A percentile compares a stretch with the other conserved stretches of the same genome.
These are phyloP conservation scores for Leptonema lineaticorne DNA, from an alignment of 1,140 invertebrate genomes.

Conservation along the genomic window DNA sequence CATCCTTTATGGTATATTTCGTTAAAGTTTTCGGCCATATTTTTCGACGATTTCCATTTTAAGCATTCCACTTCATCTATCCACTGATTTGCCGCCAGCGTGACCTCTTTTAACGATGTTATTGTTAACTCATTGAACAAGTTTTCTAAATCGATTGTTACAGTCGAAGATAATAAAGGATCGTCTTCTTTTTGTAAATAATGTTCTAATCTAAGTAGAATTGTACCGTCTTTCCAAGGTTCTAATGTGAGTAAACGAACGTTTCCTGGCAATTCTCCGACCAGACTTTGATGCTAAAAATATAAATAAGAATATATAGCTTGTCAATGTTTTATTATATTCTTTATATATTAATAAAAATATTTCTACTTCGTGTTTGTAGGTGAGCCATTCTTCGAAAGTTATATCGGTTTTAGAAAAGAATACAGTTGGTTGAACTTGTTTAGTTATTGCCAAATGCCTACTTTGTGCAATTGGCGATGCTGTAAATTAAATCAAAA, in stretches of 20 bases:
- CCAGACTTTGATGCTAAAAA: constrained; percentile 8
- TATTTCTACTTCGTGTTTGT: constrained; percentile 50
- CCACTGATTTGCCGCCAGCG: constrained; percentile 69
- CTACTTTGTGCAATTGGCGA: constrained; percentile 38
- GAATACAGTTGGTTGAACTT: constrained; percentile 53
- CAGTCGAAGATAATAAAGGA: constrained; percentile 43
- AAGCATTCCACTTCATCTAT: constrained; percentile 58
- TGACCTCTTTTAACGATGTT: constrained; percentile 63
- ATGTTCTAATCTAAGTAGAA: constrained; percentile 86
- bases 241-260: constrained; percentile 88
- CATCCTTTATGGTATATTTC: neutral
- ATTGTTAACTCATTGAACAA: constrained; percentile 63
- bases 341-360: neutral
- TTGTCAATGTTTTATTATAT: neutral
- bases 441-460: constrained; percentile 42
- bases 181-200: constrained; percentile 77
- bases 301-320: neutral
- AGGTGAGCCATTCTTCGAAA: constrained; percentile 50
- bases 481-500: constrained; percentile 10
- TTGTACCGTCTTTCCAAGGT: constrained; percentile 68
- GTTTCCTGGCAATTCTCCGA: constrained; percentile 65
- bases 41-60: constrained; percentile 50
- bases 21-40: constrained; percentile 14
- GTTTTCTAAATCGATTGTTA: constrained; percentile 46
- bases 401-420: constrained; percentile 47